Conservation (phyloP, 2,888 invertebrate species). For the Epirrita christyi region DNA sequence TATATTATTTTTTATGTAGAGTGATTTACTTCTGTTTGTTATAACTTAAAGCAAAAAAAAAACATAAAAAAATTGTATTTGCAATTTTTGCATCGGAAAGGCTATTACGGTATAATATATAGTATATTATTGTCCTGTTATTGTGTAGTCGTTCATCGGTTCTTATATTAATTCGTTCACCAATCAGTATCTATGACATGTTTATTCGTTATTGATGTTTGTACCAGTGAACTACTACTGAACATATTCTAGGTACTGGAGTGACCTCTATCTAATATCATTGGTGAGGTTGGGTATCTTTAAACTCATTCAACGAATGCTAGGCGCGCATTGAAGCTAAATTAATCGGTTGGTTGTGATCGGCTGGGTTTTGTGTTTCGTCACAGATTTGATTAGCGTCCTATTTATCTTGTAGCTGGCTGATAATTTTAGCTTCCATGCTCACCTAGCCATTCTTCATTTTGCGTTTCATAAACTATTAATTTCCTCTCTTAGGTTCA, state of each 20-base stretch:
- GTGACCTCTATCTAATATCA: slow-evolving; percentile 55
- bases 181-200: slow-evolving; percentile 56
- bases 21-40: slow-evolving; percentile 80
- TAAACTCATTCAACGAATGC: slow-evolving; percentile 67
- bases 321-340: too few species aligned
- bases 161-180: slow-evolving; percentile 59
- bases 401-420: too few species aligned
- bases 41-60: slow-evolving; percentile 71
- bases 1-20: slow-evolving; percentile 79
- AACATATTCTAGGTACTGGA: slow-evolving; percentile 51
- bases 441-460: too few species aligned
- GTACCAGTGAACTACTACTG: slow-evolving; percentile 34
- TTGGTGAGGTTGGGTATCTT: slow-evolving; percentile 75
- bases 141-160: slow-evolving; percentile 70
- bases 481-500: slow-evolving; percentile 74
- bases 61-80: slow-evolving; percentile 68
- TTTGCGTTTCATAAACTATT: slow-evolving; percentile 63
- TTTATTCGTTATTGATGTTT: slow-evolving; percentile 15
- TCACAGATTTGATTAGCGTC: too few species aligned
- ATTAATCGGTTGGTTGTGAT: too few species aligned
- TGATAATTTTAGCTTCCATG: too few species aligned
- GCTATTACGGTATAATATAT: slow-evolving; percentile 74
- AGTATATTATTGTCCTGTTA: slow-evolving; percentile 64
- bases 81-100: slow-evolving; percentile 68
- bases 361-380: too few species aligned